phyloP scores from a whole-genome alignment of 1,140 invertebrate genomes.

The Macrostomum lignano region DNA sequence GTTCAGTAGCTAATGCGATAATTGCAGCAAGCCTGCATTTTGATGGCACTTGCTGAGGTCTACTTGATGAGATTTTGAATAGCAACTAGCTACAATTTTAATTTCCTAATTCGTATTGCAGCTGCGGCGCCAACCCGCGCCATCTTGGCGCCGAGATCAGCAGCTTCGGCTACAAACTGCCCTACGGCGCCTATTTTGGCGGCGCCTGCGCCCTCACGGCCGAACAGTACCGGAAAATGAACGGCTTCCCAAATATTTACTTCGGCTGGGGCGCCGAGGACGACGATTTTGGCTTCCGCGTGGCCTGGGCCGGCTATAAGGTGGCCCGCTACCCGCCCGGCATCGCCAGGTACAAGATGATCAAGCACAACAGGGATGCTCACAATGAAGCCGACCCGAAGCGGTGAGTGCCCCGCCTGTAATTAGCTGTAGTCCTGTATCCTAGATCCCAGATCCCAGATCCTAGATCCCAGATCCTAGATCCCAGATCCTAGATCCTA shows the following conservation, averaged over 20 bases:
- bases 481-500: no score
- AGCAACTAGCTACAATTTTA: no score
- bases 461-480: no score
- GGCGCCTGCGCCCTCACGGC: slow-evolving; percentile 6
- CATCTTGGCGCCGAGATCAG: slow-evolving; percentile 73
- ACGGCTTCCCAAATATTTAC: slow-evolving; percentile 7
- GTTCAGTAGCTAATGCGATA: no score
- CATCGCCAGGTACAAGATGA: neutral
- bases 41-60: no score
- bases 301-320: neutral
- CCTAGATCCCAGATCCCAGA: no score
- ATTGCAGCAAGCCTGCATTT: no score
- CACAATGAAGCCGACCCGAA: neutral
- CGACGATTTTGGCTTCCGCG: slow-evolving; percentile 3
- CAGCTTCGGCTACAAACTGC: slow-evolving; percentile 41
- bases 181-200: slow-evolving; percentile 7
- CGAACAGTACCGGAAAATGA: slow-evolving; percentile 7
- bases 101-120: no score
- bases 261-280: slow-evolving; percentile 9
- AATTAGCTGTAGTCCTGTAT: no score
- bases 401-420: no score
- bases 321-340: neutral
- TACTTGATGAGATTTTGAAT: no score
- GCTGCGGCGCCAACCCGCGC: slow-evolving; percentile 53
- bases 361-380: slow-evolving; percentile 1